Percentiles rank a stretch among this genome's conserved stretches.
phyloP scores from a whole-genome alignment of 2,797 vertebrate species.

The Scomberomorus guttatus region DNA sequence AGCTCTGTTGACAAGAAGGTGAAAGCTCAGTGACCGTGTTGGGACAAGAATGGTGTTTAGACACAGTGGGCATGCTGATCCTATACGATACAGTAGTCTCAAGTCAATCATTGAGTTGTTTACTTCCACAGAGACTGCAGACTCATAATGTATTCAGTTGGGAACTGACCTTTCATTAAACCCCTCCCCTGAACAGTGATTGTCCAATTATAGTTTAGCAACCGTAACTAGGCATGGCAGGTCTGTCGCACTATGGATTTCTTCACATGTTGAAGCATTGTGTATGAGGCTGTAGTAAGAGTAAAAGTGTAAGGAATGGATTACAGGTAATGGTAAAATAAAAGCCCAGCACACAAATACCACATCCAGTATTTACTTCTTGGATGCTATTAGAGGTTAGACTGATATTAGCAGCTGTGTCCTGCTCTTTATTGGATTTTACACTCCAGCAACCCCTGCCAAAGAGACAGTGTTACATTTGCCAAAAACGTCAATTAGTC shows the following conservation, averaged over 20 bases:
- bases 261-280: not conserved
- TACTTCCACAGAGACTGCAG: not conserved
- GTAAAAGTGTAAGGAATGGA: not conserved
- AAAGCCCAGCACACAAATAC: no score
- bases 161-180: slow-evolving; percentile 5
- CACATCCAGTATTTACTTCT: no score
- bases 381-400: no score
- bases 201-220: slow-evolving; percentile 13
- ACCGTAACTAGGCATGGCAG: not conserved
- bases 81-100: slow-evolving; percentile 3
- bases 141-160: slow-evolving; percentile 3
- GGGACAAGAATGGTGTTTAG: slow-evolving; percentile 10
- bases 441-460: not conserved
- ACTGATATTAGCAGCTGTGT: no score
- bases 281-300: not conserved
- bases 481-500: not conserved
- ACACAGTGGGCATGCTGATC: slow-evolving; percentile 25
- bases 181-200: slow-evolving; percentile 4
- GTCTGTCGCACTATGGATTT: not conserved
- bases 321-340: not conserved
- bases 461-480: not conserved
- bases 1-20: slow-evolving; percentile 38
- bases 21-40: slow-evolving; percentile 45
- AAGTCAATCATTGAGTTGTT: slow-evolving; percentile 27
- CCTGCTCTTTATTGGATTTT: not conserved